These are phyloP conservation scores for Mystacides longicornis DNA, from an alignment of 2,888 invertebrate genomes.

Conservation along the genomic window DNA sequence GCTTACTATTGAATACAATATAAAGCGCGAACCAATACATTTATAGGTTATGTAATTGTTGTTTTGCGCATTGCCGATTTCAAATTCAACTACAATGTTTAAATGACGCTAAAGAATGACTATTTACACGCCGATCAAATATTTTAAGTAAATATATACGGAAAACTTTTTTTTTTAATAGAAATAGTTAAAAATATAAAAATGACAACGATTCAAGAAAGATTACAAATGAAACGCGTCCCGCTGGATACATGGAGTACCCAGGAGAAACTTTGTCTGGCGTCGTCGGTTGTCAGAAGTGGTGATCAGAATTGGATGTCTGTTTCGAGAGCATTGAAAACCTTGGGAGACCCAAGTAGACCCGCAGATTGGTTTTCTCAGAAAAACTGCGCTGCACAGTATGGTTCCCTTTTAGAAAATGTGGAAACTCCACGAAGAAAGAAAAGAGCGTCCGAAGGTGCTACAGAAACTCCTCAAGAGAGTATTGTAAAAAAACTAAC, in stretches of 20 bases:
- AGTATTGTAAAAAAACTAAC: conserved; percentile 69
- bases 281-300: conserved; percentile 75
- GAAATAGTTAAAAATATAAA: conserved; percentile 7
- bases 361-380: conserved; percentile 86
- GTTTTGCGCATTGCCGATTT: too few species aligned
- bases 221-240: conserved; percentile 54
- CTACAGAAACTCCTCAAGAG: conserved; percentile 63
- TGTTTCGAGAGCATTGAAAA: conserved; percentile 71
- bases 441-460: conserved; percentile 59
- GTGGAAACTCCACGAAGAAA: conserved; percentile 81
- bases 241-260: conserved; percentile 80
- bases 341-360: conserved; percentile 66
- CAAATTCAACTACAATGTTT: too few species aligned
- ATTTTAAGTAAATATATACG: too few species aligned
- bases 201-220: conserved; percentile 38
- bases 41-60: too few species aligned
- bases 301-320: conserved; percentile 92
- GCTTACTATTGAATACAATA: too few species aligned
- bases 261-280: conserved; percentile 76
- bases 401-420: conserved; percentile 71
- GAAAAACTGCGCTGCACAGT: conserved; percentile 85
- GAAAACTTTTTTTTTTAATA: background rate
- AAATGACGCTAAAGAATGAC: too few species aligned
- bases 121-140: too few species aligned
- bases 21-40: too few species aligned